Evolutionary conservation across 2,797 vertebrate genomes (phyloP).

Genomic region (Spheniscus humboldti): DNA sequence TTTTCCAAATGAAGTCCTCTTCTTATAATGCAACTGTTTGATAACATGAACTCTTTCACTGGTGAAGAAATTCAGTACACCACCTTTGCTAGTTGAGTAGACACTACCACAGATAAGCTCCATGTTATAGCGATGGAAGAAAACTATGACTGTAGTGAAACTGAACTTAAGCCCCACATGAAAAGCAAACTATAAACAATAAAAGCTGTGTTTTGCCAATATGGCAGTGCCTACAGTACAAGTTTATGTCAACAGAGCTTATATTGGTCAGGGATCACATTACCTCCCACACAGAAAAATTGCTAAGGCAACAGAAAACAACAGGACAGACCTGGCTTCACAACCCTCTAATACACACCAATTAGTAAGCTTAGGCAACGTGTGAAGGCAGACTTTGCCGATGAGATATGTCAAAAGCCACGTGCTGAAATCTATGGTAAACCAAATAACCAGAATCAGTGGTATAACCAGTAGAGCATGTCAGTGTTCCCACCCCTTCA

Average conservation of each 20-base stretch:
- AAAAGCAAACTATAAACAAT: not conserved
- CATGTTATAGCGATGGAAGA: not conserved
- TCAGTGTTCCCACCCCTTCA: not conserved
- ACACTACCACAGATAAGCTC: not conserved
- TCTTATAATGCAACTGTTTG: not conserved
- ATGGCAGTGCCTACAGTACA: not conserved
- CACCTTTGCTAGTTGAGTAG: not conserved
- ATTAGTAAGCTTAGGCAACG: not conserved
- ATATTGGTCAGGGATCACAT: not conserved
- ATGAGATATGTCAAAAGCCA: not conserved
- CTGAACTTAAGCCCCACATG: not conserved
- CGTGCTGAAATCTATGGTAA: not conserved
- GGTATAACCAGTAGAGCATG: not conserved
- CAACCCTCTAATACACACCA: not conserved
- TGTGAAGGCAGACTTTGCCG: not conserved
- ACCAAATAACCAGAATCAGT: not conserved
- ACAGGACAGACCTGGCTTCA: not conserved
- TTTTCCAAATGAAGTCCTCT: not conserved
- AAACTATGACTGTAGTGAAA: not conserved
- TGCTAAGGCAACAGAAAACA: not conserved
- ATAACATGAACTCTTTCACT: not conserved
- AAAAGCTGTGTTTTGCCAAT: slow-evolving; percentile 8
- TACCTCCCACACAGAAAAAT: not conserved
- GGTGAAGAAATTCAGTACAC: not conserved
- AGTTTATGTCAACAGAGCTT: not conserved